Conservation (phyloP, 2,888 invertebrate species). For the Malacosoma neustria region DNA sequence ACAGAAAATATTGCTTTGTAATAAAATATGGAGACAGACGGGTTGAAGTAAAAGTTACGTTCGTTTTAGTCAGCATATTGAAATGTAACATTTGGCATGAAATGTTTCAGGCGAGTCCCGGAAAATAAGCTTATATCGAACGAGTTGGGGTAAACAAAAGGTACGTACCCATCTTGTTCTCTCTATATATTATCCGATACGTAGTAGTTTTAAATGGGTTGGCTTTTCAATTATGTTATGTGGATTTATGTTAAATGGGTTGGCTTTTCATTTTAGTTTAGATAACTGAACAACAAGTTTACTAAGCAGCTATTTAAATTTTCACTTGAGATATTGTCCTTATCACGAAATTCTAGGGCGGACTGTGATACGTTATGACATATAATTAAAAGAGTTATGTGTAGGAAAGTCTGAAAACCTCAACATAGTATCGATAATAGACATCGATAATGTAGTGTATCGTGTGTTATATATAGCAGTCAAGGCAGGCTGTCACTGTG, state of each 20-base stretch:
- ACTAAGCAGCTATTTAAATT: no score
- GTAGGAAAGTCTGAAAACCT: no score
- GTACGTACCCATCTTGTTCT: not conserved
- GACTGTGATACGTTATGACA: no score
- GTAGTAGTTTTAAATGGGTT: not conserved
- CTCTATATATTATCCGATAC: not conserved
- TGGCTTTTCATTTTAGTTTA: not conserved
- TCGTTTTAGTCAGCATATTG: conserved; percentile 59
- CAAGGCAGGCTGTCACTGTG: no score
- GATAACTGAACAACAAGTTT: no score
- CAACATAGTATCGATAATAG: no score
- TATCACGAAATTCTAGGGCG: no score
- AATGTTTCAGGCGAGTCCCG: conserved; percentile 39
- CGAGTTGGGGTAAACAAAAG: not conserved
- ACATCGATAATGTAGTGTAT: no score
- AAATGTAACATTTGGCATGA: conserved; percentile 56
- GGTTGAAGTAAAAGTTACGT: conserved; percentile 31
- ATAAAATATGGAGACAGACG: conserved; percentile 39
- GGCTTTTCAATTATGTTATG: not conserved
- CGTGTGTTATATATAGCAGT: no score
- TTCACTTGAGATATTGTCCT: no score
- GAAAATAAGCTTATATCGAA: conserved; percentile 16
- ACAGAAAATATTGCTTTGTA: conserved; percentile 32
- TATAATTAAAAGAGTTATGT: no score
- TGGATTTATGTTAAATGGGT: not conserved